Conservation (phyloP, 2,113 vertebrate genomes). For the Aythya baeri region DNA sequence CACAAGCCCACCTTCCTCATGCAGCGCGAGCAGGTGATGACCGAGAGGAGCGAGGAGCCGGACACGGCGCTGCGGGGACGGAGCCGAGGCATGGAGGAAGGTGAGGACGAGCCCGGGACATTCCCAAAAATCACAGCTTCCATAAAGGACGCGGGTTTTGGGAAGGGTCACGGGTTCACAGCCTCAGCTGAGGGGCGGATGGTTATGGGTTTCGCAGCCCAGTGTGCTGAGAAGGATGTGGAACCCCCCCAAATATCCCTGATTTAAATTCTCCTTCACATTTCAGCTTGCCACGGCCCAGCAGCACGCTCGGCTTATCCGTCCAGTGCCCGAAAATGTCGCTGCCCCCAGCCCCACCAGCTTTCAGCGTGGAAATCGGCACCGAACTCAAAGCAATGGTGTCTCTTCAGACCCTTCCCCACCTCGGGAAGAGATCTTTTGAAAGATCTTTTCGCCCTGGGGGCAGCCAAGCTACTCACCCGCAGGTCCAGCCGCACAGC, state of each 20-base stretch:
- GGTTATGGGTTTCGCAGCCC: not conserved
- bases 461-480: constrained; percentile 71
- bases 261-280: not conserved
- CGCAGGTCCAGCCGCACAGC: constrained; percentile 91
- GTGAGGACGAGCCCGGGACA: not conserved
- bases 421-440: not conserved
- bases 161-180: not conserved
- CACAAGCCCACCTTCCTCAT: constrained; percentile 93
- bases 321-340: rapidly evolving
- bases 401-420: not conserved
- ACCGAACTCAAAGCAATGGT: rapidly evolving
- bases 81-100: not conserved
- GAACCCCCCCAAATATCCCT: rapidly evolving
- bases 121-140: not conserved
- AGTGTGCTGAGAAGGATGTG: not conserved
- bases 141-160: not conserved
- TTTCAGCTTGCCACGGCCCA: not conserved
- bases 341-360: not conserved
- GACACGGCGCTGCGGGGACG: constrained; percentile 69
- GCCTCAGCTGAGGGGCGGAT: not conserved
- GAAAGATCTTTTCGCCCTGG: not conserved
- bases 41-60: constrained; percentile 78
- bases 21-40: constrained; percentile 89
- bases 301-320: not conserved
- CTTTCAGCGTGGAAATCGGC: not conserved